These are phyloP conservation scores for Carposina sasakii DNA, from an alignment of 1,140 invertebrate genomes.

Conservation along the genomic window DNA sequence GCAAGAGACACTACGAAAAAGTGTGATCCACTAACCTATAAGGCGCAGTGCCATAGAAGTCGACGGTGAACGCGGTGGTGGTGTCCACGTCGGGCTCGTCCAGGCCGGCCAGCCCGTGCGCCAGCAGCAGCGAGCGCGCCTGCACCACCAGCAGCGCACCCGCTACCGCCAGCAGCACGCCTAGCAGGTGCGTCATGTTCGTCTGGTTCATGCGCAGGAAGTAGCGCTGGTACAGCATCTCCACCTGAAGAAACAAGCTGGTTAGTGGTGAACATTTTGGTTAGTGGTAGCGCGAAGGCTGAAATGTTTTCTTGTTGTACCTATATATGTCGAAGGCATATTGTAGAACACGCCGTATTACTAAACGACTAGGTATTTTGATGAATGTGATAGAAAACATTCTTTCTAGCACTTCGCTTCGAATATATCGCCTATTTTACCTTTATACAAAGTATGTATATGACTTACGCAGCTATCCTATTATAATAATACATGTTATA, in stretches of 20 bases:
- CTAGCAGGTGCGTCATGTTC: constrained; percentile 88
- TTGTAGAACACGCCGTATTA: too few species aligned
- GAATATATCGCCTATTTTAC: too few species aligned
- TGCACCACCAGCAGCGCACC: constrained; percentile 76
- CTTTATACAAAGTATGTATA: too few species aligned
- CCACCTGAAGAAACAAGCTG: constrained; percentile 76
- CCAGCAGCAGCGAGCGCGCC: constrained; percentile 53
- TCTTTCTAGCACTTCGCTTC: too few species aligned
- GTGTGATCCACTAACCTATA: background rate
- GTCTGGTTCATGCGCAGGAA: constrained; percentile 94
- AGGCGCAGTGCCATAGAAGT: background rate
- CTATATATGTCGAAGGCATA: too few species aligned
- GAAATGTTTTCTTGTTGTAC: background rate
- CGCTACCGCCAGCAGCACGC: constrained; percentile 81
- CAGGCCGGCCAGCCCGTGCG: constrained; percentile 45
- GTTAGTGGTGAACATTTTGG: background rate
- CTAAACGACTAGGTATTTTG: too few species aligned
- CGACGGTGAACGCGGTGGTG: background rate
- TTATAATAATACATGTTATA: too few species aligned
- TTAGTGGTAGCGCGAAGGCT: background rate
- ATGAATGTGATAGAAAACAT: too few species aligned
- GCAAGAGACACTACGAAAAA: background rate
- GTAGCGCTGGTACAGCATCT: constrained; percentile 93
- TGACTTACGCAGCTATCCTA: too few species aligned
- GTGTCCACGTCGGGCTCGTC: constrained; percentile 9